These are phyloP conservation scores for Temnothorax ravouxi DNA, from an alignment of 2,888 invertebrate species.

Conservation along the genomic window DNA sequence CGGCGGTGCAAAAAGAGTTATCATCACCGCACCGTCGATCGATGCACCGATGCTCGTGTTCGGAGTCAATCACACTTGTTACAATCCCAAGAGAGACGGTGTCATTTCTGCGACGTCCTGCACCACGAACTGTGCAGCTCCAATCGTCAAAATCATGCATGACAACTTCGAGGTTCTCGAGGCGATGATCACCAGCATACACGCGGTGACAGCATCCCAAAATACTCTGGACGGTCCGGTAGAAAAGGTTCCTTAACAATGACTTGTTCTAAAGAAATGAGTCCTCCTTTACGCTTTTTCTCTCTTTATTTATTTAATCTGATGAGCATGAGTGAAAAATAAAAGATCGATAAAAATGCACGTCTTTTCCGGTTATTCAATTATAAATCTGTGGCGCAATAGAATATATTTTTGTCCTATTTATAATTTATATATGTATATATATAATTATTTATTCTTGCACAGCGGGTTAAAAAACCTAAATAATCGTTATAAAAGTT, in stretches of 20 bases:
- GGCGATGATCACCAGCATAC: slow-evolving; percentile 93
- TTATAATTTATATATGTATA: neutral
- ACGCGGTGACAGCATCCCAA: slow-evolving; percentile 92
- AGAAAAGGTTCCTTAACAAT: slow-evolving; percentile 70
- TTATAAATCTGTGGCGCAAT: neutral
- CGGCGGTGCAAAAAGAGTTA: slow-evolving; percentile 86
- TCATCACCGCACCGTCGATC: slow-evolving; percentile 90
- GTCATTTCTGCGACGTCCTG: slow-evolving; percentile 93
- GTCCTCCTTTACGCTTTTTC: neutral
- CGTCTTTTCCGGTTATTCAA: neutral
- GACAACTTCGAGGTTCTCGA: slow-evolving; percentile 91
- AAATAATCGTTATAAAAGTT: neutral
- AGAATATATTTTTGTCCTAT: neutral
- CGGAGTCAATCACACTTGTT: slow-evolving; percentile 91
- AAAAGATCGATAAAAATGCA: neutral
- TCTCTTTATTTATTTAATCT: neutral
- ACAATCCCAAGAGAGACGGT: slow-evolving; percentile 87
- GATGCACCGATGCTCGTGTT: slow-evolving; percentile 92
- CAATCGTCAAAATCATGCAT: slow-evolving; percentile 92
- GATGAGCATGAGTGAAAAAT: neutral
- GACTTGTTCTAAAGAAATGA: neutral
- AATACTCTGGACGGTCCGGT: slow-evolving; percentile 92
- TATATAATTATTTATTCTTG: neutral
- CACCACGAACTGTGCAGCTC: slow-evolving; percentile 94
- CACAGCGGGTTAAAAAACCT: neutral